Conservation (phyloP, 1,140 invertebrate species). For the Polyergus mexicanus region DNA sequence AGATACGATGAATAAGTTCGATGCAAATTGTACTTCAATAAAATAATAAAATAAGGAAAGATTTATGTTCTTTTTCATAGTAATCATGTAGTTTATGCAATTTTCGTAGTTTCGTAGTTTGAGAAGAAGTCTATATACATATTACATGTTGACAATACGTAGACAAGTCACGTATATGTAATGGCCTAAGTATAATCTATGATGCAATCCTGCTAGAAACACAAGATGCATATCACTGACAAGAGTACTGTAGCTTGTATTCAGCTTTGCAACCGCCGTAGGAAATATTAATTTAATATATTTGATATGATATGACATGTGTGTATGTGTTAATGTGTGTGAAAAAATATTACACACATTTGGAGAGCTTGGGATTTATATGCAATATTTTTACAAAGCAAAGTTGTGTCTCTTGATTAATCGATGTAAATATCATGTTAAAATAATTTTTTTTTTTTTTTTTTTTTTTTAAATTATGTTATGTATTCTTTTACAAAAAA, state of each 20-base stretch:
- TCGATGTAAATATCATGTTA: not conserved
- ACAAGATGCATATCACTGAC: conserved; percentile 33
- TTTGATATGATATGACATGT: conserved; percentile 1
- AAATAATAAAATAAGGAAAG: conserved; percentile 1
- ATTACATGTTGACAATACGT: conserved; percentile 15
- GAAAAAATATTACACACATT: not conserved
- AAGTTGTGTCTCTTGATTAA: not conserved
- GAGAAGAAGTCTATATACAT: conserved; percentile 4
- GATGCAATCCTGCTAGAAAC: conserved; percentile 19
- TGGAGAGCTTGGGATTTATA: not conserved
- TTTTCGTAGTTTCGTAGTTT: conserved; percentile 14
- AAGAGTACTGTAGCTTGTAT: not conserved
- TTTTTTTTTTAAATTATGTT: too few species aligned
- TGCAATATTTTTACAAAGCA: not conserved
- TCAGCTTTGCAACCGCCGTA: not conserved
- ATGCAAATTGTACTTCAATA: not conserved
- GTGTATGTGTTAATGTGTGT: too few species aligned
- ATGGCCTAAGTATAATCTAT: conserved; percentile 27
- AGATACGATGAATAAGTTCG: not conserved
- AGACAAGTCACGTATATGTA: conserved; percentile 16
- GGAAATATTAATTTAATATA: conserved; percentile 30
- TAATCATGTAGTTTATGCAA: too few species aligned
- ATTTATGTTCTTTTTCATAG: not conserved
- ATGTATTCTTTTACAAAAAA: not conserved
- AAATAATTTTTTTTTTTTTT: too few species aligned